Conservation (phyloP, 64 coral and sea anemone genomes). For the Cladopsammia gracilis region DNA sequence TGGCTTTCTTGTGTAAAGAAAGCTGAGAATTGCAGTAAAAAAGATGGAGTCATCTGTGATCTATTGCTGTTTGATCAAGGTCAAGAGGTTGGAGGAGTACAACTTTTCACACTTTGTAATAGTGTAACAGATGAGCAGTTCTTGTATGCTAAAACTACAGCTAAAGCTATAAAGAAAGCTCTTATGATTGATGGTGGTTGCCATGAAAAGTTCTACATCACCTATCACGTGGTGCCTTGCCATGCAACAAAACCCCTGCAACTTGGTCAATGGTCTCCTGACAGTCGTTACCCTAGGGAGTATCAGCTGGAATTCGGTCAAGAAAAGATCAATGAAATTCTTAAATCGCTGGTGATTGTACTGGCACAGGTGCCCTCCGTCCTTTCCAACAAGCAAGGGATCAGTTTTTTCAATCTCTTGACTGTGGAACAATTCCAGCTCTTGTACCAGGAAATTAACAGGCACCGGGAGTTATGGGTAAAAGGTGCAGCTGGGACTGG, state of each 20-base stretch:
- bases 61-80: slow-evolving; percentile 6
- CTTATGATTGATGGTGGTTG: not conserved
- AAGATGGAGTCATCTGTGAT: slow-evolving; percentile 43
- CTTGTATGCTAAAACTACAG: not conserved
- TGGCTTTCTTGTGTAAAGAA: not conserved
- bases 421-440: slow-evolving; percentile 2
- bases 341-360: not conserved
- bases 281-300: not conserved
- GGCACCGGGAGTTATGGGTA: not conserved
- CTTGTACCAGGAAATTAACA: not conserved
- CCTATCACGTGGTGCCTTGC: not conserved
- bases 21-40: not conserved
- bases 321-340: not conserved
- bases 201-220: not conserved
- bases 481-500: slow-evolving; percentile 12
- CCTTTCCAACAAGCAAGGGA: not conserved
- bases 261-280: not conserved
- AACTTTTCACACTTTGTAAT: not conserved
- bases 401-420: not conserved
- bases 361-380: not conserved
- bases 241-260: not conserved
- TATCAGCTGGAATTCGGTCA: not conserved
- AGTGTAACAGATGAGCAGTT: not conserved
- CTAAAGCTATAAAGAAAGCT: not conserved
- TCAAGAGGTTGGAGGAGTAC: not conserved